Conservation (phyloP, 2,888 invertebrate genomes). For the Drosophila nigritarsus region DNA sequence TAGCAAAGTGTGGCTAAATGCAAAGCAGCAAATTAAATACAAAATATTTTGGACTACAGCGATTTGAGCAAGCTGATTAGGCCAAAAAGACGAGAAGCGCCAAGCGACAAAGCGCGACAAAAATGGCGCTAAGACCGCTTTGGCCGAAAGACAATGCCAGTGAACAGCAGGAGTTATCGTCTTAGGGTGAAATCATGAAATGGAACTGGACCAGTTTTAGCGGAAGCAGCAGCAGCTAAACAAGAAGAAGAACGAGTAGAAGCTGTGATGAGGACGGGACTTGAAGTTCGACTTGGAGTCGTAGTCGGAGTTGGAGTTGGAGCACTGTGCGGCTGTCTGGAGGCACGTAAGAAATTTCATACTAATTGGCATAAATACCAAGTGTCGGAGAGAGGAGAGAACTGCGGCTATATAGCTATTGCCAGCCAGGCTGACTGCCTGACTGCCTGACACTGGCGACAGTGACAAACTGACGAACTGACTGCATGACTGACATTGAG, state of each 20-base stretch:
- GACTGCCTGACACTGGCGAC: slow-evolving; percentile 51
- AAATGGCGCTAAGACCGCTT: slow-evolving; percentile 81
- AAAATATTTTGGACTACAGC: slow-evolving; percentile 50
- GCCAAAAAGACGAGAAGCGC: slow-evolving; percentile 44
- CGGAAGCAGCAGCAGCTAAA: slow-evolving; percentile 74
- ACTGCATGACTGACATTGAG: slow-evolving; percentile 74
- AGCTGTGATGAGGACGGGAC: slow-evolving; percentile 47
- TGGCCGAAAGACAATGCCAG: slow-evolving; percentile 40
- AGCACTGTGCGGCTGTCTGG: slow-evolving; percentile 49
- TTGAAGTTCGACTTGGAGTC: slow-evolving; percentile 33
- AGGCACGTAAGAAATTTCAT: slow-evolving; percentile 84
- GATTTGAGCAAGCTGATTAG: slow-evolving; percentile 68
- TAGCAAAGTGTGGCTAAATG: slow-evolving; percentile 22
- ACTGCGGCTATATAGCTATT: slow-evolving; percentile 24
- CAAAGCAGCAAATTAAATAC: slow-evolving; percentile 69
- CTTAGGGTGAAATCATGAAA: slow-evolving; percentile 78
- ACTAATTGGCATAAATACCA: slow-evolving; percentile 85
- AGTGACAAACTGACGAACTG: slow-evolving; percentile 66
- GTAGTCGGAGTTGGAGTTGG: slow-evolving; percentile 33
- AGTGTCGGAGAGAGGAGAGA: slow-evolving; percentile 77
- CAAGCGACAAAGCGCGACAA: slow-evolving; percentile 66
- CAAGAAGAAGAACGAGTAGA: slow-evolving; percentile 18
- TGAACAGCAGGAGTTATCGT: slow-evolving; percentile 56
- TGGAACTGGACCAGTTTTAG: slow-evolving; percentile 82
- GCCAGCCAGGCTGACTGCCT: slow-evolving; percentile 2